Base-by-base conservation (phyloP, 2,888 invertebrate genomes). In the Pyrocoelia pectoralis region DNA sequence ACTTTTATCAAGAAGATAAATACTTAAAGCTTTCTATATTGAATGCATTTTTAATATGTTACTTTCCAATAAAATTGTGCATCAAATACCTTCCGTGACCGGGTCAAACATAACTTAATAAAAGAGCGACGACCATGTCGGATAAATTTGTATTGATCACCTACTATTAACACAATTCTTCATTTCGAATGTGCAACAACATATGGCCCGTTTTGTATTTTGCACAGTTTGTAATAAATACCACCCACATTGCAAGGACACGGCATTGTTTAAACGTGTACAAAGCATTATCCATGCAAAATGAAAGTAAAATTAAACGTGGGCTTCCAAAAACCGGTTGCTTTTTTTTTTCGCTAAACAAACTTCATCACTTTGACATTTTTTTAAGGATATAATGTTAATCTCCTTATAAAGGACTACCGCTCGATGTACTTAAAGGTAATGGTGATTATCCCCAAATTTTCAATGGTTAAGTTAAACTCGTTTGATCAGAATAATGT, bases 401-500 rank as follows among this genome's bases (percentile, higher is more conserved):
- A 33, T 33, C 33, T 33, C 33, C 2, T 33, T 33, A 33, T 33
- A 33, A 33, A 33, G 9, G 9, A 33, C n/a, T 33, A n/a, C 10
- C 33, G 9, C n/a, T n/a, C 2, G 33, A 8, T 24, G 24, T 24
- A 5, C 3, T 24, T 24, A 5, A 24, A 24, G 8, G 8, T 24
- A 24, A 24, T 8, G 24, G 24, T n/a, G n/a, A n/a, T n/a, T n/a
- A n/a, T n/a, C n/a, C 6, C 24, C 24, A 24, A 24, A 24, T 24
- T 24, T 24, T 6, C 24, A 6, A 33, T 24, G 24, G 24, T 24
- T 3, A 24, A 24, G 8, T 12, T 41, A 13, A 10, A 41, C 41
- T 41, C 13, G 15, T 28, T 57, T 41, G 28, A 59, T 59, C 52
- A 53, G 43, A 46, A 53, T 53, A 53, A n/a, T n/a, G n/a, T n/a